These are phyloP conservation scores for Xiphorhynchus elegans DNA, from an alignment of 2,113 vertebrate genomes.

Conservation along the genomic window DNA sequence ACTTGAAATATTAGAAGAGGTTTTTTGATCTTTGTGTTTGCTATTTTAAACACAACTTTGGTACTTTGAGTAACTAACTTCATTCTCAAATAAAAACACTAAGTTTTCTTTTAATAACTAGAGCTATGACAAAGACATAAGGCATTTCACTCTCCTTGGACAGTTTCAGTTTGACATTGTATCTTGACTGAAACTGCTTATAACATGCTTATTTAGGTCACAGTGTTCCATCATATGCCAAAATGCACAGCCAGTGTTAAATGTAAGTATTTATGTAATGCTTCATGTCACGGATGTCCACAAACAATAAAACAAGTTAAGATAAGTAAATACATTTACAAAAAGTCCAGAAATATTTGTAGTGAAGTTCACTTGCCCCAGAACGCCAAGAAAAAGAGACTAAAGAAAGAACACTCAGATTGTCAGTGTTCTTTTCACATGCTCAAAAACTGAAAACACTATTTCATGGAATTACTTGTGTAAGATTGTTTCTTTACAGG, in stretches of 20 bases:
- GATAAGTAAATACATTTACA: not conserved
- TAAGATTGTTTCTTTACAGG: rapidly evolving
- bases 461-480: not conserved
- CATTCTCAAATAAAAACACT: not conserved
- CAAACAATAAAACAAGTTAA: not conserved
- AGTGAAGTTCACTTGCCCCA: not conserved
- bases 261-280: not conserved
- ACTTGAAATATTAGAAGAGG: not conserved
- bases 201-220: slow-evolving; percentile 8
- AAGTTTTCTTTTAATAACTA: not conserved
- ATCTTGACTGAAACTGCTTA: not conserved
- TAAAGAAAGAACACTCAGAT: not conserved
- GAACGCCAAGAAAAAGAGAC: not conserved
- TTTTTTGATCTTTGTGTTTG: not conserved
- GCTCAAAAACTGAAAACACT: not conserved
- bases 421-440: not conserved
- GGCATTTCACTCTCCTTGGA: not conserved
- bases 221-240: not conserved
- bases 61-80: not conserved
- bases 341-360: not conserved
- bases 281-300: not conserved
- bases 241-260: not conserved
- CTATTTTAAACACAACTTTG: not conserved
- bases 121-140: not conserved
- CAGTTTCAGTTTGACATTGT: not conserved